phyloP scores from a whole-genome alignment of 2,888 invertebrate species.

The Pycnomerus fuliginosus region DNA sequence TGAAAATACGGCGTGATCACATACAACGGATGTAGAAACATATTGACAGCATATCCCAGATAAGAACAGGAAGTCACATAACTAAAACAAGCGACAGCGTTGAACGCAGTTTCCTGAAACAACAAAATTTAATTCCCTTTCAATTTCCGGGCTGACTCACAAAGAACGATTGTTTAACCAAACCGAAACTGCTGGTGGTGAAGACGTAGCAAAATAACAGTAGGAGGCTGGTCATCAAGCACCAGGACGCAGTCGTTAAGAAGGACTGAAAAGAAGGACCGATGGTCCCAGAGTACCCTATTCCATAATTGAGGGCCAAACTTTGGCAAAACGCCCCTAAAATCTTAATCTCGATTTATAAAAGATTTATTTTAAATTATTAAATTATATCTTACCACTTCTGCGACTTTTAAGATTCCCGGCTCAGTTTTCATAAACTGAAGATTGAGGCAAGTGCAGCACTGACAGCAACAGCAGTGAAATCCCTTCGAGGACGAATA shows the following conservation, averaged over 20 bases:
- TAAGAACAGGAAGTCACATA: slow-evolving; percentile 79
- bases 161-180: slow-evolving; percentile 79
- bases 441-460: slow-evolving; percentile 78
- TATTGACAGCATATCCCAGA: slow-evolving; percentile 75
- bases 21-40: slow-evolving; percentile 76
- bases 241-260: slow-evolving; percentile 77
- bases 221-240: slow-evolving; percentile 74
- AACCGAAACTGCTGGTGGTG: slow-evolving; percentile 72
- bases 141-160: slow-evolving; percentile 60
- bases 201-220: slow-evolving; percentile 76
- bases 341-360: slow-evolving; percentile 64
- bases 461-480: slow-evolving; percentile 70
- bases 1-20: slow-evolving; percentile 72
- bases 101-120: slow-evolving; percentile 78
- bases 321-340: slow-evolving; percentile 82
- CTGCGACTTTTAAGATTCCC: slow-evolving; percentile 72
- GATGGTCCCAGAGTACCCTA: slow-evolving; percentile 69
- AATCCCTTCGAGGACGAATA: slow-evolving; percentile 48
- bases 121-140: slow-evolving; percentile 19
- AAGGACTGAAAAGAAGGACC: slow-evolving; percentile 81
- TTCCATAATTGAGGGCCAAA: slow-evolving; percentile 75
- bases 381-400: slow-evolving; percentile 69
- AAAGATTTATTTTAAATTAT: slow-evolving; percentile 4
- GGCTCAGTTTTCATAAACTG: slow-evolving; percentile 71
- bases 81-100: slow-evolving; percentile 72